Base-by-base conservation (phyloP, 2,888 invertebrate genomes). In the Lamproptera curius region DNA sequence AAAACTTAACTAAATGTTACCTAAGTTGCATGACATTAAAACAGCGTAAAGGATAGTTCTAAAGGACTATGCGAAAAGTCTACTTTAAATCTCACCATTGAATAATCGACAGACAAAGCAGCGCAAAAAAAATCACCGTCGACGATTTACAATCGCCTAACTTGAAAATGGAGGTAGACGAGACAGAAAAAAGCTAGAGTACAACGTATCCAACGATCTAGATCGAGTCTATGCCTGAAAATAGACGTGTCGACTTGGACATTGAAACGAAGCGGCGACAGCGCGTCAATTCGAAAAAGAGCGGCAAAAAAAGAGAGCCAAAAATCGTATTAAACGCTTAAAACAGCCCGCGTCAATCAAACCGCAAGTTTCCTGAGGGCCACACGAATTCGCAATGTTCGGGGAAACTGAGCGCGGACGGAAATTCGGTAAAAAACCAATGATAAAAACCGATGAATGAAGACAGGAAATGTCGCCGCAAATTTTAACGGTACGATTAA, bases 121-220 rank as follows among this genome's bases (percentile, higher is more conserved):
- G 57, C 2, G 2, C 6, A 28, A 63, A 68, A 64, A 62, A 63
- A 59, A 61, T 52, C 53, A 54, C 52, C 55, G 55, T 45, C 51
- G 61, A 61, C 65, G 11, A 31, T 11, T 31, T 31, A 31, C 31
- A 31, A 31, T 6, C 28, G 4, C 28, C 10, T 28, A 28, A 28
- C 28, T 28, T 10, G 28, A 28, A n/a, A n/a, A 9, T 10, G 28
- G 28, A 10, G 28, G n/a, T 28, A 23, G 23, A 8, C 5, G 4
- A 23, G 23, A 10, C n/a, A n/a, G 2, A 70, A 70, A 70, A 65
- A 55, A 54, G 55, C 54, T 67, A n/a, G n/a, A n/a, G n/a, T n/a
- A n/a, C n/a, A n/a, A 75, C 57, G 63, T 71, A 75, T 72, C 66
- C 63, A 67, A 73, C 78, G 77, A 76, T 74, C 73, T 65, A 63